phyloP scores from a whole-genome alignment of 1,140 invertebrate species.

The Drosophila parabipectinata region DNA sequence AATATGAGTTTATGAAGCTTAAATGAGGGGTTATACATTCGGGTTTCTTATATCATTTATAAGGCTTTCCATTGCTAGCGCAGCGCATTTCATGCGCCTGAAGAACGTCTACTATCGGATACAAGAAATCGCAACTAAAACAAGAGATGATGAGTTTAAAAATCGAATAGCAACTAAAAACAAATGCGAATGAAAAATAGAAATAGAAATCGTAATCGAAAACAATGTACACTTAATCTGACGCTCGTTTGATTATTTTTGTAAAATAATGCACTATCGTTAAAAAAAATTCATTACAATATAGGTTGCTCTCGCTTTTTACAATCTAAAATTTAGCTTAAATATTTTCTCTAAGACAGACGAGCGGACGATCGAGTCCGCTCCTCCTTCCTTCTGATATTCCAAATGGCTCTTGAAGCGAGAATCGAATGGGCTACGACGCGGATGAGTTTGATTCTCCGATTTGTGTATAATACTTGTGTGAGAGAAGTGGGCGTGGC shows the following conservation, averaged over 20 bases:
- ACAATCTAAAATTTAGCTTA: constrained; percentile 61
- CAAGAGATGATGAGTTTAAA: not conserved
- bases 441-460: constrained; percentile 15
- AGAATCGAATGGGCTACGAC: not conserved
- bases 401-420: not conserved
- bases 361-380: not conserved
- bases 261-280: constrained; percentile 38
- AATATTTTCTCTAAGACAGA: constrained; percentile 45
- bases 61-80: constrained; percentile 33
- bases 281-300: constrained; percentile 32
- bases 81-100: constrained; percentile 48
- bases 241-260: constrained; percentile 16
- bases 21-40: not conserved
- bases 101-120: constrained; percentile 35
- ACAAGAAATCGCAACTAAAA: constrained; percentile 7
- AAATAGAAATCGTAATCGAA: constrained; percentile 14
- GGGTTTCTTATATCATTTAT: constrained; percentile 25
- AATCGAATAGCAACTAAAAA: constrained; percentile 20
- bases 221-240: constrained; percentile 39
- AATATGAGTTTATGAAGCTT: constrained; percentile 9
- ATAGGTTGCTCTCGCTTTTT: constrained; percentile 25
- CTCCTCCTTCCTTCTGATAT: not conserved
- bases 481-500: constrained; percentile 65
- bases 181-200: constrained; percentile 11
- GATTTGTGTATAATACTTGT: constrained; percentile 64